phyloP scores from a whole-genome alignment of 2,113 vertebrate genomes.

The Xiphophorus couchianus region DNA sequence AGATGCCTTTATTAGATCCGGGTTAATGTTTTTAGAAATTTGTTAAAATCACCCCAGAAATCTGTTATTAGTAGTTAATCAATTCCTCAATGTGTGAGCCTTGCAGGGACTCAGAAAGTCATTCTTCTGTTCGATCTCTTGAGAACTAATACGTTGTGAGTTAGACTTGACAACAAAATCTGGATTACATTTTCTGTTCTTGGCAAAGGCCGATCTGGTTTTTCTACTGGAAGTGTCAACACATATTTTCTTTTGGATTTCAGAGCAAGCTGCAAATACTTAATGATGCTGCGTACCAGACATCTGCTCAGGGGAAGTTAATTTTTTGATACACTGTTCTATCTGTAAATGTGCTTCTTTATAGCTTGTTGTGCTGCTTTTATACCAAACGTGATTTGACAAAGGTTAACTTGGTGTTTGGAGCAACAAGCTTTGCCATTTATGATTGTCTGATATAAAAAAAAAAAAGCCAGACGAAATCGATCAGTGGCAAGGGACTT shows the following conservation, averaged over 20 bases:
- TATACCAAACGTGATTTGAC: no score
- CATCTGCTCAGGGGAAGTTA: not conserved
- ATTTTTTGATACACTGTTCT: not conserved
- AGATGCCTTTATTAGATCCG: constrained; percentile 62
- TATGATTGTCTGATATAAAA: no score
- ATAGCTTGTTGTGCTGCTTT: no score
- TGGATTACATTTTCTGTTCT: constrained; percentile 46
- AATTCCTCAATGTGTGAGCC: not conserved
- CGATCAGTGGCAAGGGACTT: no score
- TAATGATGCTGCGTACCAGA: constrained; percentile 4
- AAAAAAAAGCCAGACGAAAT: no score
- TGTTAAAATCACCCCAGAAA: constrained; percentile 1
- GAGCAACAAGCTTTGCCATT: no score
- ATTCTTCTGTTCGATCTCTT: constrained; percentile 10
- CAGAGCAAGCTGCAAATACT: constrained; percentile 8
- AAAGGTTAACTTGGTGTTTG: no score
- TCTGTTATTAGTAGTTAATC: not conserved
- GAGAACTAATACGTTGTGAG: constrained; percentile 9
- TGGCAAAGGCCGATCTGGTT: constrained; percentile 3
- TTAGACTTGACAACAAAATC: constrained; percentile 34
- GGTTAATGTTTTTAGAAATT: constrained; percentile 14
- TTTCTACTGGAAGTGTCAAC: constrained; percentile 18
- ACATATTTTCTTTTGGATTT: not conserved
- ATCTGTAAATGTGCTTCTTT: not conserved
- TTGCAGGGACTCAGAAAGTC: constrained; percentile 5